Evolutionary conservation across 2,113 vertebrate species (phyloP).

Genomic region (Marcusenius ussheri): DNA sequence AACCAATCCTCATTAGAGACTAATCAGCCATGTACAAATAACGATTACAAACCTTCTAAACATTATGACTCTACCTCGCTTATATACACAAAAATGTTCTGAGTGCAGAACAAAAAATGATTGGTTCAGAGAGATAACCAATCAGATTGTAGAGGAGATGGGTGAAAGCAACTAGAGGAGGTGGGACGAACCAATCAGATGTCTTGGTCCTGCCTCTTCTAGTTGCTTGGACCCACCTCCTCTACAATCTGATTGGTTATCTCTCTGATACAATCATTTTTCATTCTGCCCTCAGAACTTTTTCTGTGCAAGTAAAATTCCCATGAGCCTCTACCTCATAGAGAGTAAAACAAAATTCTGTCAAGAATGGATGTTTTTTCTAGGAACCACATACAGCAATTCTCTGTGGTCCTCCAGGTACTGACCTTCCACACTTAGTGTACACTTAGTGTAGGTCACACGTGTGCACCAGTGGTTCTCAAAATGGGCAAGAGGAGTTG

Average conservation of each 20-base stretch:
- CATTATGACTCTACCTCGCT: background rate
- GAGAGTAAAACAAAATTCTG: background rate
- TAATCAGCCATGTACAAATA: background rate
- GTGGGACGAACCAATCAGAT: too few relatives aligned
- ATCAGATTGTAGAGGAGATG: too few relatives aligned
- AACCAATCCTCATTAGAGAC: background rate
- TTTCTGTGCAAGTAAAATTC: too few relatives aligned
- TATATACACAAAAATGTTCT: too few relatives aligned
- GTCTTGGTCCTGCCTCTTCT: too few relatives aligned
- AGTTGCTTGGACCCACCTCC: too few relatives aligned
- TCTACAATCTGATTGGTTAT: too few relatives aligned
- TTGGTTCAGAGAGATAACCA: too few relatives aligned
- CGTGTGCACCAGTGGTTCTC: background rate
- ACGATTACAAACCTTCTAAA: background rate
- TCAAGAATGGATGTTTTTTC: background rate
- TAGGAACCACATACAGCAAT: background rate
- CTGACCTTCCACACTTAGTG: background rate
- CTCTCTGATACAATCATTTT: too few relatives aligned
- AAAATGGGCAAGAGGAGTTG: background rate
- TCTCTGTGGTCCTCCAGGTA: background rate
- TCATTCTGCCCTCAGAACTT: too few relatives aligned
- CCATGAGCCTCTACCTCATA: background rate
- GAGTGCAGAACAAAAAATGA: too few relatives aligned
- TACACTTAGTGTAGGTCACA: background rate
- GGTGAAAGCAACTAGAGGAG: too few relatives aligned